Evolutionary conservation across 1,140 invertebrate species (phyloP), one percentile per base, ranked within the genome.

Genomic region (Mercenaria mercenaria): DNA sequence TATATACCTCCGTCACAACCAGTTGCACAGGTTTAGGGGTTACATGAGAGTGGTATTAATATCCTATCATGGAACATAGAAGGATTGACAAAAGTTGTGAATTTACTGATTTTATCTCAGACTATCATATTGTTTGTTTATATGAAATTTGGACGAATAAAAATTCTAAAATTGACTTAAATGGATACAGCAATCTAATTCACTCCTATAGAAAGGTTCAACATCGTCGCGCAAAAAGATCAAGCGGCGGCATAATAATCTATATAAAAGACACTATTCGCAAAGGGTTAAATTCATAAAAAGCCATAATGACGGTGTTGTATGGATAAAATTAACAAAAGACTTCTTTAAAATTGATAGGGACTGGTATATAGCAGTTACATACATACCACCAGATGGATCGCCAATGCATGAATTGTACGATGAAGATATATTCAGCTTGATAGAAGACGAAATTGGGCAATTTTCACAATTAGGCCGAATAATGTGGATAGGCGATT

Each of bases 221-320:
- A 47, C 39, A 47, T 34, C 76, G 76, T 29, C 39, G 39, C 6
- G 76, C 76, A 11, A 79, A 79, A 50, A 41, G 76, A 26, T 43
- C 39, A 8, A 79, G 76, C 43, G 76, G 76, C 13, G 76, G 76
- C 23, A 79, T 79, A 10, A 79, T 79, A 11, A n/a, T 79, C 15
- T 47, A 79, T 50, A 52, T 79, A 20, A 79, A 50, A 50, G 76
- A 79, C 13, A 79, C 32, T 50, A 79, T 79, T 43, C 39, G 76
- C 2, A 79, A 79, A n/a, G n/a, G n/a, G n/a, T n/a, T n/a, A n/a
- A n/a, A n/a, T n/a, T n/a, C n/a, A n/a, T n/a, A n/a, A n/a, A n/a
- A n/a, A n/a, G n/a, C n/a, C n/a, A n/a, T n/a, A n/a, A n/a, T n/a
- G n/a, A n/a, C 6, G 76, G 76, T n/a, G 34, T 79, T 47, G 26